phyloP scores from a whole-genome alignment of 2,113 vertebrate species.

The Mesocricetus auratus region DNA sequence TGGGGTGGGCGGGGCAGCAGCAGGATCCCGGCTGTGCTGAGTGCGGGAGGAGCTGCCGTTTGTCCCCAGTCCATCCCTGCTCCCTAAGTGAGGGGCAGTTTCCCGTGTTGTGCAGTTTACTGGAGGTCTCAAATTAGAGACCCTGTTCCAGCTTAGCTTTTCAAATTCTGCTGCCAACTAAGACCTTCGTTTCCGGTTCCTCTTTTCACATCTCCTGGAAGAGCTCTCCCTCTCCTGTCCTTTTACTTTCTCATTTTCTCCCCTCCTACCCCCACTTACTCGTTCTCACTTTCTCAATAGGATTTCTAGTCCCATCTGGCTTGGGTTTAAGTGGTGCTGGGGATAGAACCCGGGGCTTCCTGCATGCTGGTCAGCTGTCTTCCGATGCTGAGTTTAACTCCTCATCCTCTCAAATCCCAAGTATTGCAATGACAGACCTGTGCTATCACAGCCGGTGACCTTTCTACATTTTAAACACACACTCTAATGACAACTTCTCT shows the following conservation, averaged over 20 bases:
- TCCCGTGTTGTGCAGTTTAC: not conserved
- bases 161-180: not conserved
- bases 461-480: not conserved
- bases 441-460: not conserved
- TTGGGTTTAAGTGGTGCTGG: not conserved
- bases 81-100: not conserved
- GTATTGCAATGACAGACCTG: not conserved
- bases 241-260: fast-evolving
- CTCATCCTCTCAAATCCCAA: not conserved
- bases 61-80: not conserved
- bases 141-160: not conserved
- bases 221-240: not conserved
- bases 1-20: not conserved
- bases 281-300: not conserved
- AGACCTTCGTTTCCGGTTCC: not conserved
- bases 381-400: not conserved
- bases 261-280: fast-evolving
- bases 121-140: not conserved
- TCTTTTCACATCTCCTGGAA: not conserved
- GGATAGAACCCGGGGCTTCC: not conserved
- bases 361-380: not conserved
- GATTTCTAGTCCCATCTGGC: not conserved
- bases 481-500: not conserved
- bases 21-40: not conserved
- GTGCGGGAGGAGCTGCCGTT: not conserved